Base-by-base conservation (phyloP, 1,140 invertebrate genomes). In the Halesus radiatus region DNA sequence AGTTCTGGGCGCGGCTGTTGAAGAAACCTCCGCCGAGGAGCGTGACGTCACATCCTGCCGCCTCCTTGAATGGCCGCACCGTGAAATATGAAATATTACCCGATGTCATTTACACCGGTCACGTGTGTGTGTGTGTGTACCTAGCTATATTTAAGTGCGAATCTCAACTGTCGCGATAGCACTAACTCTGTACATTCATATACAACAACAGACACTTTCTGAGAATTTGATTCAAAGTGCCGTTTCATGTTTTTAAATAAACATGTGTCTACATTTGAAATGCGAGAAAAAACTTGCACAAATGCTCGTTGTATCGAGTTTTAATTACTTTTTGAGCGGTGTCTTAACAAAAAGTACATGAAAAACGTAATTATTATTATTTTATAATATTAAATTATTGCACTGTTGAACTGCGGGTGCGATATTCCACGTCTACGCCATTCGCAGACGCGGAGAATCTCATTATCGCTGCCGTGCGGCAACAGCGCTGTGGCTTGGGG, bases 11-110 rank as follows among this genome's bases (percentile, higher is more conserved):
- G 70, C 50, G 52, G 64, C 20, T 20, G 64, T 37, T 18, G 32
- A 6, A 68, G 32, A n/a, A 68, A 68, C 64, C 29, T 20, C 29
- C 64, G 20, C 29, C 64, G 20, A 18, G 20, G 22, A 53, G 20
- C 23, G 8, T 79, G 78, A 74, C 58, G 78, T 79, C 78, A 79
- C 78, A 45, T 79, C 78, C 76, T 70, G 76, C 53, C 32, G n/a
- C 32, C 56, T 54, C 70, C 68, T 74, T 79, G 20, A 64, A 68
- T 37, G 74, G 62, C 58, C 79, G 73, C 23, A 45, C 74, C 75
- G 80, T 81, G 64, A 81, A 78, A 81, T 77, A 77, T 81, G 75
- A 81, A 76, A 81, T 81, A 77, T 78, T 77, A 56, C 10, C 56
- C 62, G 29, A 81, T 77, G 74, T 81, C 80, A 62, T 58, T 77